Evolutionary conservation across 1,140 invertebrate species (phyloP), one percentile per base, ranked within the genome.

Genomic region (Drosophila novamexicana): DNA sequence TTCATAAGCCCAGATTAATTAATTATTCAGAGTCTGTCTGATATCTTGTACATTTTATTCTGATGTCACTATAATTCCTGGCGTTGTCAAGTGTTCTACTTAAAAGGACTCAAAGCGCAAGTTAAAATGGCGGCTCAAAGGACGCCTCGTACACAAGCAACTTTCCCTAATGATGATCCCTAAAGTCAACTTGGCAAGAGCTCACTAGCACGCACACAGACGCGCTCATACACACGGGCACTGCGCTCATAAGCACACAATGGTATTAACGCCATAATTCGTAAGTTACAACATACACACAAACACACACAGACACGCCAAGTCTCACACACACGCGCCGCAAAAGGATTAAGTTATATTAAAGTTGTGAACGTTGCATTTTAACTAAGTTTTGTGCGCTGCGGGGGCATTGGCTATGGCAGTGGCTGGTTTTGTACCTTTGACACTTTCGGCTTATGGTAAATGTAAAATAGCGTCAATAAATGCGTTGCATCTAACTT

Each of bases 241-340:
- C n/a, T 50, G 37, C 52, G 67, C 63, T 58, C 75, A 83, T 75
- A 80, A 83, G 80, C 84, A 88, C 80, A 89, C 70, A 83, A 81
- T 73, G 80, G 84, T 78, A 88, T 88, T 88, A 88, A 75, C 80
- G 84, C 80, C 84, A 88, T 88, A 89, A 88, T 89, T 88, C 84
- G 74, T 62, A 84, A 80, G 79, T 77, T 75, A 78, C 77, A 88
- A 47, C 62, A 64, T 49, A 77, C 58, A 78, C 57, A 53, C 36
- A 53, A 42, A 44, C 50, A 34, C 18, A 42, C 29, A 45, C 66
- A 56, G 49, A 49, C 54, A 56, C 62, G 36, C 32, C 37, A 1
- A 10, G 6, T 16, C 36, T 47, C 34, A 50, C 50, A 37, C 47
- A n/a, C 65, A 49, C 52, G 16, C 62, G 47, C 82, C 79, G 54